phyloP scores from a whole-genome alignment of 2,113 vertebrate genomes.

The Cacatua alba region DNA sequence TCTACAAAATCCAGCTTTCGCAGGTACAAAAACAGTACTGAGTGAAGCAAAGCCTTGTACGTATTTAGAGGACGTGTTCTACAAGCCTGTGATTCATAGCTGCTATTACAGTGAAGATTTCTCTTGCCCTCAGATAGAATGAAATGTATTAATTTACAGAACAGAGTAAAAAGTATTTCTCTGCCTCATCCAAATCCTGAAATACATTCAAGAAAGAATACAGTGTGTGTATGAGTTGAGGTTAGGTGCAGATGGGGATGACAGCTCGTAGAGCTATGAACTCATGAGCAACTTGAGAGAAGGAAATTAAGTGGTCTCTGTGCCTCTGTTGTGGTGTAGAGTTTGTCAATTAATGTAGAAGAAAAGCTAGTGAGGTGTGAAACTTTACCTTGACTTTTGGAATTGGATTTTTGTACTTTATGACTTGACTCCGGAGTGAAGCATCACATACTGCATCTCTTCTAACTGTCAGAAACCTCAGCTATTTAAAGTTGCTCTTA shows the following conservation, averaged over 20 bases:
- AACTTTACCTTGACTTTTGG: neutral
- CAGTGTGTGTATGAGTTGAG: accelerated
- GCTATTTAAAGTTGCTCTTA: neutral
- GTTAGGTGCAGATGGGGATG: neutral
- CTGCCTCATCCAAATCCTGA: neutral
- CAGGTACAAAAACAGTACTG: neutral
- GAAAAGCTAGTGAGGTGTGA: neutral
- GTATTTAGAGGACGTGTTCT: neutral
- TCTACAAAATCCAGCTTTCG: neutral
- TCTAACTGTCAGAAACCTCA: neutral
- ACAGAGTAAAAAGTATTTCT: neutral
- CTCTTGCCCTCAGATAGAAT: neutral
- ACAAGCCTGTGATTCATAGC: neutral
- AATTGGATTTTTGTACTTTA: neutral
- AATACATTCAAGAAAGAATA: neutral
- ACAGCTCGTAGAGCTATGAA: neutral
- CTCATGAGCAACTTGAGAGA: neutral
- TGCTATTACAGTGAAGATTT: neutral
- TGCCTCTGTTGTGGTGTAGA: neutral
- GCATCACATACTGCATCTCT: accelerated
- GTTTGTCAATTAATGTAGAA: neutral
- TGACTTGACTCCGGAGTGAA: accelerated
- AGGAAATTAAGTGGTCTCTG: neutral
- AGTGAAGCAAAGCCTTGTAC: neutral
- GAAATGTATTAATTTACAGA: neutral